These are phyloP conservation scores for Piaya cayana DNA, from an alignment of 2,113 vertebrate genomes.

Conservation along the genomic window DNA sequence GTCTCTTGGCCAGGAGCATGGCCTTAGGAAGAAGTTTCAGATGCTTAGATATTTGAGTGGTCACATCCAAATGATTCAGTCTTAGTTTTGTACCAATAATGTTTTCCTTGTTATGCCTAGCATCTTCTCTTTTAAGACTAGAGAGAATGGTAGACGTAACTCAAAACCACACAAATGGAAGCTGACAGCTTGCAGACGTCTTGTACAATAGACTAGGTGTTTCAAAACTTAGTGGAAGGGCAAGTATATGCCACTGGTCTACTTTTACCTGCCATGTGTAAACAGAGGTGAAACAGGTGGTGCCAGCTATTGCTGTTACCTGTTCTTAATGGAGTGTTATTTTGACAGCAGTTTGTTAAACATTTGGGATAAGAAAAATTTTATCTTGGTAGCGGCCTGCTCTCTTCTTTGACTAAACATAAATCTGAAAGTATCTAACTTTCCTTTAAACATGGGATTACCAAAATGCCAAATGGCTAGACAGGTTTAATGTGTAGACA, in stretches of 20 bases:
- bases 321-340: not conserved
- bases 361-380: not conserved
- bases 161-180: not conserved
- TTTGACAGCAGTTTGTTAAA: not conserved
- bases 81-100: not conserved
- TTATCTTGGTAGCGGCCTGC: not conserved
- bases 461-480: not conserved
- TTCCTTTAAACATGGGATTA: not conserved
- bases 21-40: not conserved
- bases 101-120: not conserved
- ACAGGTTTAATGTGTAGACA: not conserved
- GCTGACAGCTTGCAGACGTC: not conserved
- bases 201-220: not conserved
- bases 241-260: not conserved
- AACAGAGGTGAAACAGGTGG: not conserved
- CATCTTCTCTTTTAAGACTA: not conserved
- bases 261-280: not conserved
- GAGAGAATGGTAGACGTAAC: not conserved
- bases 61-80: not conserved
- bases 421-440: not conserved
- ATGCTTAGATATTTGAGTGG: not conserved
- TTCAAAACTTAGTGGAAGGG: not conserved
- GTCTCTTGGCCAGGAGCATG: not conserved
- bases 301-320: not conserved
- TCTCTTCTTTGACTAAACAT: not conserved